Evolutionary conservation across 2,888 invertebrate species (phyloP), one percentile per base, ranked within the genome.

Genomic region (Caenorhabditis angaria): DNA sequence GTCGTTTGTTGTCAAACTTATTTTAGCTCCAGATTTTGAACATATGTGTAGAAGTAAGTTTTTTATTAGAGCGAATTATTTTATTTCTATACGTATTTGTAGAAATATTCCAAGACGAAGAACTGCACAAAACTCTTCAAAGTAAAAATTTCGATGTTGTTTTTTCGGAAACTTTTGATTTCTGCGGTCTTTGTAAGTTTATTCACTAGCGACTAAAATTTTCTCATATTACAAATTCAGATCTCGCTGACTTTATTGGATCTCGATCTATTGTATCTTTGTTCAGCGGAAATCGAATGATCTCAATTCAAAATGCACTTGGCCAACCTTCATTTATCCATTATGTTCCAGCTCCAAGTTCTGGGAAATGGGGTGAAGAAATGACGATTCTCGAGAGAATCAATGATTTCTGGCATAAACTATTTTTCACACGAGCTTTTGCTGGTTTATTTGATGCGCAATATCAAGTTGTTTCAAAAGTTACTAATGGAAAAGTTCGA

Each of bases 151-250:
- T 56, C 25, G 72, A 72, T 51, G 67, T 68, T n/a, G 68, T 65
- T 2, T 18, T 72, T 18, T 65, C 67, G 1, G 72, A 72, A 35
- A 56, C 72, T 0, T 72, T 72, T 18, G 72, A 72, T 27, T 68
- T 72, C 35, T 65, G 64, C 28, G 72, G 72, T 32, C 32, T 72
- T 14, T 72, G 72, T 72, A 29, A 61, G 68, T 50, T 55, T 24
- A 8, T 18, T 56, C 8, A 35, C 10, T 35, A 50, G 18, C 24
- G 10, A 1, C 5, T 18, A 18, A n/a, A 6, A 27, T 32, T n/a
- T n/a, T n/a, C n/a, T n/a, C n/a, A n/a, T n/a, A n/a, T n/a, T n/a
- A n/a, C n/a, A n/a, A n/a, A n/a, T n/a, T 22, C 54, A 72, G 72
- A 68, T 25, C 65, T 72, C 5, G 67, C 72, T 1, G 61, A 68